Evolutionary conservation across 2,797 vertebrate species (phyloP).

Genomic region (Falco peregrinus): DNA sequence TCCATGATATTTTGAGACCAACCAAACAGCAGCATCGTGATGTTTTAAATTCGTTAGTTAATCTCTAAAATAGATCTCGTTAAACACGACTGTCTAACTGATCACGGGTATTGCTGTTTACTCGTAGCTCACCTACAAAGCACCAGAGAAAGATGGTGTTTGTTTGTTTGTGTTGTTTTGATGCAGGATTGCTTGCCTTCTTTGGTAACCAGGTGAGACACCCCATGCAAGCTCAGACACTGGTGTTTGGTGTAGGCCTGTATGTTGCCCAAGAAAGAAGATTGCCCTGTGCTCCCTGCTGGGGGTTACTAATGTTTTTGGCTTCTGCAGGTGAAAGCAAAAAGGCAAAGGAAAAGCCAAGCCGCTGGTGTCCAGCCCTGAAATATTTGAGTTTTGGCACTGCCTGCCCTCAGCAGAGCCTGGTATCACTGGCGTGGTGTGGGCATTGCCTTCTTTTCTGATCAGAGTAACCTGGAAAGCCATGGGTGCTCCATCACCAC

Average conservation of each 20-base stretch:
- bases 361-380: neutral
- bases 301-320: neutral
- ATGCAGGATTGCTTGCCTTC: neutral
- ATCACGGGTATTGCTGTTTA: neutral
- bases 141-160: neutral
- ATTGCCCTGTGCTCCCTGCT: neutral
- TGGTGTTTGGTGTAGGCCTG: neutral
- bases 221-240: conserved; percentile 20
- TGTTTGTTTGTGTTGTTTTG: conserved; percentile 11
- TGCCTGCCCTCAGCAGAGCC: neutral
- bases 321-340: neutral
- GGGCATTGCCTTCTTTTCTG: neutral
- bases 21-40: neutral
- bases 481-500: rapidly evolving
- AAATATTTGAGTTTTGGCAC: neutral
- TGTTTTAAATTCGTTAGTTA: neutral
- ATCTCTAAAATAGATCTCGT: neutral
- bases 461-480: neutral
- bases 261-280: neutral
- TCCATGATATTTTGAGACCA: neutral
- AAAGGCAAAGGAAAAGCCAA: neutral
- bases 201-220: conserved; percentile 3
- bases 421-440: rapidly evolving
- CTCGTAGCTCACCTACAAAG: neutral
- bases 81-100: neutral